Evolutionary conservation across 1,140 invertebrate genomes (phyloP).

Genomic region (Scaptomyza hsui): DNA sequence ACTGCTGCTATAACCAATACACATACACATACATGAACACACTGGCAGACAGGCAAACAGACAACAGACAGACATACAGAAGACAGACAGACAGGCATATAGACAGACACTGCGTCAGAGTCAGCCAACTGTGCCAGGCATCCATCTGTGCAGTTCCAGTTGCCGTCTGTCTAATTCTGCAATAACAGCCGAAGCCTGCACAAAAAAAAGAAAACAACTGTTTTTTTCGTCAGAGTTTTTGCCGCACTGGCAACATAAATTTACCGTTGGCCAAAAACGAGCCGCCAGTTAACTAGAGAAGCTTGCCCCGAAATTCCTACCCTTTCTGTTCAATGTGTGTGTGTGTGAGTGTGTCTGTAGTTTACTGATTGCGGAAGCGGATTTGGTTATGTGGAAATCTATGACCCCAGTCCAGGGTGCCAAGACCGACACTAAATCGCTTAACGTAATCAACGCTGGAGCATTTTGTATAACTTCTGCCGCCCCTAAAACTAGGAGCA

Average conservation of each 20-base stretch:
- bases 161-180: slow-evolving; percentile 76
- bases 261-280: slow-evolving; percentile 77
- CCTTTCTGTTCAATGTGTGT: neutral
- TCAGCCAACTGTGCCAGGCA: slow-evolving; percentile 74
- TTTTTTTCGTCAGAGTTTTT: slow-evolving; percentile 61
- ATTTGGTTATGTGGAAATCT: slow-evolving; percentile 76
- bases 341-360: slow-evolving; percentile 54
- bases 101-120: slow-evolving; percentile 52
- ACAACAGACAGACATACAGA: slow-evolving; percentile 23
- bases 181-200: slow-evolving; percentile 51
- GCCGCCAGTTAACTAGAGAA: slow-evolving; percentile 67
- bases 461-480: slow-evolving; percentile 29
- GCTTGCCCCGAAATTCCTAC: neutral
- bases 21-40: slow-evolving; percentile 21
- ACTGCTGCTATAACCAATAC: slow-evolving; percentile 65
- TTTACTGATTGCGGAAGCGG: slow-evolving; percentile 82
- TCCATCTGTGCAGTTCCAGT: slow-evolving; percentile 78
- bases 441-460: slow-evolving; percentile 73
- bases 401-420: slow-evolving; percentile 46
- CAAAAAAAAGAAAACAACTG: slow-evolving; percentile 32
- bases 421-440: slow-evolving; percentile 63
- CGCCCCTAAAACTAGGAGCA: slow-evolving; percentile 44
- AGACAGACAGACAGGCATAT: slow-evolving; percentile 10
- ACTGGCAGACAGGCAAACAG: slow-evolving; percentile 14
- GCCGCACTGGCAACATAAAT: slow-evolving; percentile 72